Evolutionary conservation across 2,888 invertebrate species (phyloP), one percentile per base, ranked within the genome.

Genomic region (Morpho helenor): DNA sequence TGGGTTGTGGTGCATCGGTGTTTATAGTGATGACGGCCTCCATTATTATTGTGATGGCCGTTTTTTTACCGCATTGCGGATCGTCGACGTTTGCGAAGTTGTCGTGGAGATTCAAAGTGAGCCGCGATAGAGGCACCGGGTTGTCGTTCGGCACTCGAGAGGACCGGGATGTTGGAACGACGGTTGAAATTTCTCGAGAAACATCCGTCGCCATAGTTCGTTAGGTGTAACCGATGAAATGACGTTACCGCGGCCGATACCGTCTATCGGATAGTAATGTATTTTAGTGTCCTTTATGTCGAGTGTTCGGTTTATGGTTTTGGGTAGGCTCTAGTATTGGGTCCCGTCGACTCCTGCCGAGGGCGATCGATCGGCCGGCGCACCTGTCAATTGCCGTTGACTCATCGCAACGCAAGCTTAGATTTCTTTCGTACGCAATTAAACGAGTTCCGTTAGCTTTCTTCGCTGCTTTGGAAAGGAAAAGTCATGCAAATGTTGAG

Each of bases 61-160:
- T 85, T 84, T 88, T 31, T 90, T 90, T 91, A 89, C 90, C 91
- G 91, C 91, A 91, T 79, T 91, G 91, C 91, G 86, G 91, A 85
- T 82, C 73, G 73, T 64, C 72, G 65, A 73, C 76, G 74, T 77
- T 68, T 69, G 67, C 67, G 68, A 74, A 73, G 70, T 70, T 69
- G 64, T 65, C 59, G 68, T 66, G 66, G 70, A 67, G 65, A 71
- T 66, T 60, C 62, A 67, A 64, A 65, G 68, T 66, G 64, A 65
- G 67, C 65, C 59, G 59, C 68, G 61, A 43, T 60, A 44, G 51
- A 56, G 59, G 62, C 61, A 59, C 66, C 63, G 52, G 63, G 56
- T 61, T 67, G 64, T 66, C 66, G 62, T 62, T 64, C 66, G 65
- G 68, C 64, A 67, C 68, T 60, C 69, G 63, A 53, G 57, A 53